Evolutionary conservation across 1,140 invertebrate species (phyloP).

Genomic region (Brachionus manjavacas): DNA sequence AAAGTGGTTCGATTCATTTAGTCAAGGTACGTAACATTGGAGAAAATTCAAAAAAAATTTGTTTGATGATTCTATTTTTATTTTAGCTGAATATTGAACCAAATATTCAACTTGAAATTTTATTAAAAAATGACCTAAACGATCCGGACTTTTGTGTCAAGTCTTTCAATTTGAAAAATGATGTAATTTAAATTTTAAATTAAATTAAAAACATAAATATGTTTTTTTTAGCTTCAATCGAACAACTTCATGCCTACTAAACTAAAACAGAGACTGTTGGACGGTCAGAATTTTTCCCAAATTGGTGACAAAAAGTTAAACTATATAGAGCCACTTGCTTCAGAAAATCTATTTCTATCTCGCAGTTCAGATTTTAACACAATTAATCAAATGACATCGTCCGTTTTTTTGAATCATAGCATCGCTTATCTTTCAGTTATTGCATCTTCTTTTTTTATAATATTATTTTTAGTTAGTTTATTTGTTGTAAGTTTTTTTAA

Average conservation of each 20-base stretch:
- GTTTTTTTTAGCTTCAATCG: background rate
- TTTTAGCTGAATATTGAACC: constrained; percentile 25
- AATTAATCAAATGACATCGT: constrained; percentile 7
- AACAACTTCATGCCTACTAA: background rate
- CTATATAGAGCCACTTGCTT: background rate
- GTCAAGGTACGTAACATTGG: background rate
- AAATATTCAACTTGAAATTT: constrained; percentile 3
- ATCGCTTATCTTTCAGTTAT: constrained; percentile 19
- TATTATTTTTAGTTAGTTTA: constrained; percentile 3
- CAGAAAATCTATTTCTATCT: constrained; percentile 16
- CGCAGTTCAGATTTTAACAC: constrained; percentile 15
- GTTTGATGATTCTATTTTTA: background rate
- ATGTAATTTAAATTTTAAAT: background rate
- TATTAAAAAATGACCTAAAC: background rate
- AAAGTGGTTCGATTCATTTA: background rate
- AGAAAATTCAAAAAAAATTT: background rate
- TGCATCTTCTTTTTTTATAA: constrained; percentile 24
- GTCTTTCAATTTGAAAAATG: background rate
- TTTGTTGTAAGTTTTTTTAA: background rate
- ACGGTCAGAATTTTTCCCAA: background rate
- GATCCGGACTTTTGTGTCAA: constrained; percentile 17
- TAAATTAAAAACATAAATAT: no score
- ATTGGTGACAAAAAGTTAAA: background rate
- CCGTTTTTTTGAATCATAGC: constrained; percentile 29
- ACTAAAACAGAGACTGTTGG: background rate